phyloP scores from a whole-genome alignment of 2,888 invertebrate genomes.

The Cremastobaeus sp. region DNA sequence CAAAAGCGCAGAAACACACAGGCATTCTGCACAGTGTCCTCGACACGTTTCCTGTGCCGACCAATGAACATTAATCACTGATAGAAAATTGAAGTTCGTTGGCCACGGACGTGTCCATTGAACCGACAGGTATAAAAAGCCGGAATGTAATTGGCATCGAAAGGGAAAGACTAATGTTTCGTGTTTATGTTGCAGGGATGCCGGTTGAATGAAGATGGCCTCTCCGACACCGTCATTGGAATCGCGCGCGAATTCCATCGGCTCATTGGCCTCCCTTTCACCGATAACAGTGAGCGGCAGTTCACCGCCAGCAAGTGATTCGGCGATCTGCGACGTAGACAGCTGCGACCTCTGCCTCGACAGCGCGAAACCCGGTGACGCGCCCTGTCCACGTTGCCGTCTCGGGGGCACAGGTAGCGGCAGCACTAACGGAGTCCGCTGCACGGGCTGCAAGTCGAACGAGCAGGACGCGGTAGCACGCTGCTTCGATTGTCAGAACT shows the following conservation, averaged over 20 bases:
- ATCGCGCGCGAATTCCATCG: slow-evolving; percentile 95
- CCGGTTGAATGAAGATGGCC: slow-evolving; percentile 95
- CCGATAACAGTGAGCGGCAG: slow-evolving; percentile 92
- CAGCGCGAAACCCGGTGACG: slow-evolving; percentile 75
- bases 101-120: no score
- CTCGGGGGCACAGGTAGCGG: slow-evolving; percentile 86
- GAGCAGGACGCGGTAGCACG: slow-evolving; percentile 96
- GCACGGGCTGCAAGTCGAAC: slow-evolving; percentile 97
- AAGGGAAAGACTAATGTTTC: neutral
- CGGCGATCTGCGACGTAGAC: slow-evolving; percentile 86
- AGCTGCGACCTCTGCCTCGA: slow-evolving; percentile 77
- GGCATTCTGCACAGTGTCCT: no score
- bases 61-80: no score
- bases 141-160: no score
- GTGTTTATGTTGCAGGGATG: slow-evolving; percentile 85
- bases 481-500: slow-evolving; percentile 97
- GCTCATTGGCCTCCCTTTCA: slow-evolving; percentile 85
- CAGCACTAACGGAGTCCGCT: slow-evolving; percentile 84
- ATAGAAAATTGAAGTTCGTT: no score
- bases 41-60: no score
- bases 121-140: no score
- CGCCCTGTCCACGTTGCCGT: slow-evolving; percentile 75
- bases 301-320: slow-evolving; percentile 91
- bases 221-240: slow-evolving; percentile 95
- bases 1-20: no score